Percentiles rank a stretch among this genome's conserved stretches.
phyloP scores from a whole-genome alignment of 2,797 vertebrate genomes.

The Gorsachius magnificus region DNA sequence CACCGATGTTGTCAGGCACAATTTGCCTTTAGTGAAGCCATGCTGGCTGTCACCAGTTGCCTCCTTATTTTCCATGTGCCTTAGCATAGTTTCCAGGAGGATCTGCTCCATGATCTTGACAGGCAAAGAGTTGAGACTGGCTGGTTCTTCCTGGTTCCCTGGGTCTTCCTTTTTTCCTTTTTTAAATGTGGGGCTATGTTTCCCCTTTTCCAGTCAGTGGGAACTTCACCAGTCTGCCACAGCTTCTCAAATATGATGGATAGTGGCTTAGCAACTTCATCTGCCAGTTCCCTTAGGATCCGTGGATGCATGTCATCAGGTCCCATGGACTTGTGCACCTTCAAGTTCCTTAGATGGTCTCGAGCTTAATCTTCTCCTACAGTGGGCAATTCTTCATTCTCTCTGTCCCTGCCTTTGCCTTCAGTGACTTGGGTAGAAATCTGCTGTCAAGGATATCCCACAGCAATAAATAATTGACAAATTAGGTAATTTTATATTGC shows the following conservation, averaged over 20 bases:
- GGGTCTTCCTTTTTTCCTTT: too few relatives aligned
- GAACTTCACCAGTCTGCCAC: too few relatives aligned
- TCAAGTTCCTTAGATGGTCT: not conserved
- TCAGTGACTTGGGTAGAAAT: not conserved
- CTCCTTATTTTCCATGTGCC: not conserved
- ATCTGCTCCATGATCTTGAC: too few relatives aligned
- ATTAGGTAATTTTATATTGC: not conserved
- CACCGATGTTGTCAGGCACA: too few relatives aligned
- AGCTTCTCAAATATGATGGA: too few relatives aligned
- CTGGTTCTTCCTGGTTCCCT: too few relatives aligned
- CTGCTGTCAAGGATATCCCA: not conserved
- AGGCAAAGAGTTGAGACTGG: too few relatives aligned
- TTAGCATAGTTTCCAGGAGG: not conserved
- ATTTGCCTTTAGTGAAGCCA: too few relatives aligned
- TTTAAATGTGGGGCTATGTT: too few relatives aligned
- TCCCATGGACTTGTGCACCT: not conserved
- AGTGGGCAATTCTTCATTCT: too few relatives aligned
- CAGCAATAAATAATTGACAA: slow-evolving; percentile 4
- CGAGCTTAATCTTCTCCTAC: accelerated
- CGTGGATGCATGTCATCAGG: not conserved
- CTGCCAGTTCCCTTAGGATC: not conserved
- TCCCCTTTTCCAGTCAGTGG: too few relatives aligned
- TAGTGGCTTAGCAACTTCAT: not conserved
- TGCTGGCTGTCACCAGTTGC: not conserved
- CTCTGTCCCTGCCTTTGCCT: too few relatives aligned